Evolutionary conservation across 2,888 invertebrate species (phyloP), one percentile per base, ranked within the genome.

Genomic region (Catocala nupta): DNA sequence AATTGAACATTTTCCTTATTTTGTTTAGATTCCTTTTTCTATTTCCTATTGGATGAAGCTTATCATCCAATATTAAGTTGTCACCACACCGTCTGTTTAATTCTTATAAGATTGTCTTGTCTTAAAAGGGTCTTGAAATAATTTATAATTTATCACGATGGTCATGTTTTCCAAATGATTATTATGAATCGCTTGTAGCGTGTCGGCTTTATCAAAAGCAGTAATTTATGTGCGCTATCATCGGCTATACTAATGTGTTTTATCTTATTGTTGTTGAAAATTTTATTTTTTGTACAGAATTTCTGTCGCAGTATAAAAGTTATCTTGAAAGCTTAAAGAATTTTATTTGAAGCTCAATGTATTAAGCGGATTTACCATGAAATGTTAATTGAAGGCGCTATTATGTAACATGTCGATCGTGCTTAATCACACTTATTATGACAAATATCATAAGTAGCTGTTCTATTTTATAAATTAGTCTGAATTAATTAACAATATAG

Each of bases 151-250:
- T 73, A 73, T 80, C 71, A 80, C 77, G 81, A 81, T 84, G 81
- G 72, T 75, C 77, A 82, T 84, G 81, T 78, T 82, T 86, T 82
- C 74, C 69, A 80, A 82, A 81, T 80, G 80, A 85, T 86, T 86
- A 85, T 86, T 86, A 83, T 83, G 75, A 85, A 81, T 74, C 73
- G 81, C 81, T 82, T 80, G 82, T 82, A 76, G 73, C 78, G 75
- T 71, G 84, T 83, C 86, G 84, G 87, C 81, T 83, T 86, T 86
- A 89, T 89, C 86, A 89, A 89, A 88, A 85, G 87, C 81, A 69
- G 81, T 90, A 85, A 89, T 87, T 88, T 88, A 88, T 88, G 84
- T 84, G 82, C 81, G 77, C 79, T 78, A 73, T 78, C 83, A 83
- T 81, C 82, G 81, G 81, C 73, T 81, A 80, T 73, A 82, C 83